phyloP scores from a whole-genome alignment of 2,888 invertebrate genomes.

The Lasioglossum pauxillum region DNA sequence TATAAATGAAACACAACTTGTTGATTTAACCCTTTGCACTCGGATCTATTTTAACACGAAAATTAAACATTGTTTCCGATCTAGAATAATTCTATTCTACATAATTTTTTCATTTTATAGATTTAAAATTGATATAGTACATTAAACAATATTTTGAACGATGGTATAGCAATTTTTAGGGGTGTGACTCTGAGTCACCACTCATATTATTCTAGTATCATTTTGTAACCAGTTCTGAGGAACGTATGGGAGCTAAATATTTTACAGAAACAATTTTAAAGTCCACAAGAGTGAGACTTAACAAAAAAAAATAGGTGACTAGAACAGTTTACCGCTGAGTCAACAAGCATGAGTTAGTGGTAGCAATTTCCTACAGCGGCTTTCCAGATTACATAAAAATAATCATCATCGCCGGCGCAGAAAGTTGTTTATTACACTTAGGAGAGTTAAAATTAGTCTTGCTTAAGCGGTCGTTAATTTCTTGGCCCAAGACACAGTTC shows the following conservation, averaged over 20 bases:
- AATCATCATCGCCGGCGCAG: background rate
- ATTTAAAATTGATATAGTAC: too few relatives aligned
- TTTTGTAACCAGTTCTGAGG: background rate
- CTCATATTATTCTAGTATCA: too few relatives aligned
- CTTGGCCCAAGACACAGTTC: constrained; percentile 7
- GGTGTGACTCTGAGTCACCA: too few relatives aligned
- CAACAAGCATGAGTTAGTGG: background rate
- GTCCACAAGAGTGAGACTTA: background rate
- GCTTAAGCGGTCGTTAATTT: constrained; percentile 31
- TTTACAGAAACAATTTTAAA: background rate
- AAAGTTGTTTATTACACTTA: constrained; percentile 20
- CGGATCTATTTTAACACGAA: too few relatives aligned
- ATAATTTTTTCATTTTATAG: too few relatives aligned
- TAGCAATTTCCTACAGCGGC: constrained; percentile 2
- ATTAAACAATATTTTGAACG: too few relatives aligned
- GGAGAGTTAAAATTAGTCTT: constrained; percentile 28
- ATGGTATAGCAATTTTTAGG: too few relatives aligned
- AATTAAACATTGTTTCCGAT: too few relatives aligned
- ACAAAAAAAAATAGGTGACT: background rate
- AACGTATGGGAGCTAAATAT: too few relatives aligned
- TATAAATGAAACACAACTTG: background rate
- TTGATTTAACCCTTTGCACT: background rate
- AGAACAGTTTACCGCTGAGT: background rate
- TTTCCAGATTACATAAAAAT: constrained; percentile 25
- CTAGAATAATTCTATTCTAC: too few relatives aligned